Evolutionary conservation across 2,113 vertebrate genomes (phyloP).

Genomic region (Dromaius novaehollandiae): DNA sequence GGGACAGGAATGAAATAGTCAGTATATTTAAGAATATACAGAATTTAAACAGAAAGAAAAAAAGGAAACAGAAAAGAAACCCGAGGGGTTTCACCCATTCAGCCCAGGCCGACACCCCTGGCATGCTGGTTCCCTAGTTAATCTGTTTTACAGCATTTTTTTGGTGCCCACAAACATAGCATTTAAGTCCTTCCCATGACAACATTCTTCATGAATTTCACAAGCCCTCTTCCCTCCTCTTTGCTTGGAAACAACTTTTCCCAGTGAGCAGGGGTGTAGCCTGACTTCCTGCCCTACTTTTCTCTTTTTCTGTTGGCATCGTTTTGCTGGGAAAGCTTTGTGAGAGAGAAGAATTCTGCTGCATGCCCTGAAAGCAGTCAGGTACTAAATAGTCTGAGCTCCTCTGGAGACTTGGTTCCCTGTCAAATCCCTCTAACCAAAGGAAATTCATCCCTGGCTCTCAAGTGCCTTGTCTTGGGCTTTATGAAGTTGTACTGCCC

Average conservation of each 20-base stretch:
- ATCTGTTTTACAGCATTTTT: constrained; percentile 6
- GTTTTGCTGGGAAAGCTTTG: neutral
- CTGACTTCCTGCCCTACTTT: neutral
- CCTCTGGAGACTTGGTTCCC: neutral
- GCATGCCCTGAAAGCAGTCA: neutral
- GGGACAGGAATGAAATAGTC: neutral
- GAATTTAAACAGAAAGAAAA: neutral
- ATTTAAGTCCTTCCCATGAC: constrained; percentile 9
- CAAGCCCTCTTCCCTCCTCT: neutral
- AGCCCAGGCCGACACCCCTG: neutral
- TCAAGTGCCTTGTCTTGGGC: neutral
- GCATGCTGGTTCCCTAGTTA: neutral
- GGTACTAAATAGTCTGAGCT: accelerated
- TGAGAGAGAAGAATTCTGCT: neutral
- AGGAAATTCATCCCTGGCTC: neutral
- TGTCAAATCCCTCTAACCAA: neutral
- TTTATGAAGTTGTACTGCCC: neutral
- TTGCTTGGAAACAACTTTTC: neutral
- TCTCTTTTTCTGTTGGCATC: neutral
- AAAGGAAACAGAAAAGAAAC: neutral
- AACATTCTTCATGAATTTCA: neutral
- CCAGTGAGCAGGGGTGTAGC: neutral
- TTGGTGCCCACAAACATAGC: neutral
- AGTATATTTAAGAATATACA: neutral
- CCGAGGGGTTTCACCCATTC: neutral